phyloP scores from a whole-genome alignment of 2,113 vertebrate species.

The Plecturocebus donacophilus region DNA sequence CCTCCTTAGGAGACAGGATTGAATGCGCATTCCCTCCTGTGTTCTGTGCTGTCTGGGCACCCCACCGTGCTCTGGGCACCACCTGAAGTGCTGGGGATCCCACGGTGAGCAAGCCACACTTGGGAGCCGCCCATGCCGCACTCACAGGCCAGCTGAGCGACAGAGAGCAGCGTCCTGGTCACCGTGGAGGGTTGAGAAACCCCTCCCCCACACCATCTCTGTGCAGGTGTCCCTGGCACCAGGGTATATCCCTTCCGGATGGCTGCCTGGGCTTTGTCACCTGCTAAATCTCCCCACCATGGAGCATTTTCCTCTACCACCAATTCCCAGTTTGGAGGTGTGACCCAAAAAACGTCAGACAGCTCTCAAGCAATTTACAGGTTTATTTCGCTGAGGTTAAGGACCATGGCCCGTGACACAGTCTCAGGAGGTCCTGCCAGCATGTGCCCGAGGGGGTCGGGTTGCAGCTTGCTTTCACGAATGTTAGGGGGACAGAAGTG shows the following conservation, averaged over 20 bases:
- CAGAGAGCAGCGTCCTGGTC: accelerated
- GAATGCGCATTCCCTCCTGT: accelerated
- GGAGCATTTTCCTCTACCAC: accelerated
- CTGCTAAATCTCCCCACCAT: accelerated
- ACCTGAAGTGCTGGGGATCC: too few species aligned
- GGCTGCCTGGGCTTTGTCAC: not conserved
- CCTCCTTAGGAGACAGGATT: accelerated
- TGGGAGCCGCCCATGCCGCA: accelerated
- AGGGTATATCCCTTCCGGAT: accelerated
- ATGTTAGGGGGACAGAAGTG: too few species aligned
- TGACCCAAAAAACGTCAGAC: too few species aligned
- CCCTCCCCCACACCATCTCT: not conserved
- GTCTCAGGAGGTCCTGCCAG: too few species aligned
- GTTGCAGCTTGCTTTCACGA: too few species aligned
- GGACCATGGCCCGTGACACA: too few species aligned
- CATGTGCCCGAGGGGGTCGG: too few species aligned
- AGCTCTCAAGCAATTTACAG: too few species aligned
- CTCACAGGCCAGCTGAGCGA: accelerated
- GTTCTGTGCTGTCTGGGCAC: not conserved
- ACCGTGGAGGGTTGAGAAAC: not conserved
- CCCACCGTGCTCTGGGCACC: not conserved
- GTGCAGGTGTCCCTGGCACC: not conserved
- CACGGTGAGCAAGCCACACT: accelerated
- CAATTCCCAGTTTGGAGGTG: not conserved
- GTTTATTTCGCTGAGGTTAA: too few species aligned